phyloP scores from a whole-genome alignment of 2,113 vertebrate species.

The Ophthalmolycus amberensis region DNA sequence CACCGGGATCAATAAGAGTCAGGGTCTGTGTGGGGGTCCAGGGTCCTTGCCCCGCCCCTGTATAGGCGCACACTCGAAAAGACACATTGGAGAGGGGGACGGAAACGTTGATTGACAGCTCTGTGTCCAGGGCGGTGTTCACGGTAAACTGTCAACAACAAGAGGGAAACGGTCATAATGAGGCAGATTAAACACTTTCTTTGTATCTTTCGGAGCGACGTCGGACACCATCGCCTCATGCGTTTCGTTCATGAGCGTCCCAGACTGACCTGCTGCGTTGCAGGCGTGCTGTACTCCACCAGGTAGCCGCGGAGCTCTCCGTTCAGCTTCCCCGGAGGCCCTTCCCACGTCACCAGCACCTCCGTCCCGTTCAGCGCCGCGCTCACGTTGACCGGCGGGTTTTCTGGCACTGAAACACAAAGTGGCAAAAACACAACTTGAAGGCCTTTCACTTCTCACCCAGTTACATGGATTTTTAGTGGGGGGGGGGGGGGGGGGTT shows the following conservation, averaged over 20 bases:
- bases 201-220: no score
- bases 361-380: slow-evolving; percentile 84
- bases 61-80: slow-evolving; percentile 87
- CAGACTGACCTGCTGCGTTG: slow-evolving; percentile 58
- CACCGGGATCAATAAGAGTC: slow-evolving; percentile 75
- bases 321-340: slow-evolving; percentile 82
- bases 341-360: slow-evolving; percentile 84
- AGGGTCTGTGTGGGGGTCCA: slow-evolving; percentile 86
- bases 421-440: not conserved
- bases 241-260: not conserved
- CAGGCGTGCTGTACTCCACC: slow-evolving; percentile 84
- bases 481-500: slow-evolving; percentile 34
- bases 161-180: not conserved
- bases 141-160: slow-evolving; percentile 76
- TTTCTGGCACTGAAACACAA: slow-evolving; percentile 84
- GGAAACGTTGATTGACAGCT: slow-evolving; percentile 84
- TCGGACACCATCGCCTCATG: not conserved
- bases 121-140: slow-evolving; percentile 82
- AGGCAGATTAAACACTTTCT: not conserved
- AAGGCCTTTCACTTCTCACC: not conserved
- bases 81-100: slow-evolving; percentile 84
- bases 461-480: not conserved
- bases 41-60: slow-evolving; percentile 87
- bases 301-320: slow-evolving; percentile 88
- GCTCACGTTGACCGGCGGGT: slow-evolving; percentile 85